Base-by-base conservation (phyloP, 1,140 invertebrate genomes). In the Temnothorax curvispinosus region DNA sequence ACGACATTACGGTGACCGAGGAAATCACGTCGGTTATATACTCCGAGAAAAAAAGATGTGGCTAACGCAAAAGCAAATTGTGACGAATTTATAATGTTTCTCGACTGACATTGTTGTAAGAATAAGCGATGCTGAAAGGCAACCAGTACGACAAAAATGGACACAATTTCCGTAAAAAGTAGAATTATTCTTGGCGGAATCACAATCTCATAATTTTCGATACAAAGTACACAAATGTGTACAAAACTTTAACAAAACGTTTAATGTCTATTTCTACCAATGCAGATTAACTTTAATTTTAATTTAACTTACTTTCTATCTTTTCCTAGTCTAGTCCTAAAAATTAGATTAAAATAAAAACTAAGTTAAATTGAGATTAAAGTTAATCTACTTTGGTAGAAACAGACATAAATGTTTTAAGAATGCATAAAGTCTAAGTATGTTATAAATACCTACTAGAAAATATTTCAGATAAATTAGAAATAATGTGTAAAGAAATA, bases 1-100 rank as follows among this genome's bases (percentile, higher is more conserved):
- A 80, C 62, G 62, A 80, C 47, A n/a, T 78, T 78, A 47, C 56
- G 75, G 60, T 80, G n/a, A 50, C 47, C 21, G n/a, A 67, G 13
- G 32, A 65, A 67, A 80, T 65, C 60, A n/a, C 27, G 9, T 7
- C n/a, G n/a, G 64, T 50, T 78, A 62, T 78, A 78, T 78, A 47
- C 41, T 47, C 11, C 7, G 15, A 41, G 58, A 78, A 78, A 78
- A 27, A 64, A 27, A 64, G 15, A 50, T 64, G 75, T 44, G 67
- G 11, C 62, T 58, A 54, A 67, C 38, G 3, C 38, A 80, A 80
- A 67, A 64, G 75, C 18, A 41, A 54, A 18, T 54, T 35, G 27
- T 62, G 9, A 41, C 62, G n/a, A 54, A 80, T 44, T 41, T 54
- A 69, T 62, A 27, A 80, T 41, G 27, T n/a, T 32, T 62, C 44